phyloP scores from a whole-genome alignment of 2,888 invertebrate species.

The Peribatodes rhomboidaria region DNA sequence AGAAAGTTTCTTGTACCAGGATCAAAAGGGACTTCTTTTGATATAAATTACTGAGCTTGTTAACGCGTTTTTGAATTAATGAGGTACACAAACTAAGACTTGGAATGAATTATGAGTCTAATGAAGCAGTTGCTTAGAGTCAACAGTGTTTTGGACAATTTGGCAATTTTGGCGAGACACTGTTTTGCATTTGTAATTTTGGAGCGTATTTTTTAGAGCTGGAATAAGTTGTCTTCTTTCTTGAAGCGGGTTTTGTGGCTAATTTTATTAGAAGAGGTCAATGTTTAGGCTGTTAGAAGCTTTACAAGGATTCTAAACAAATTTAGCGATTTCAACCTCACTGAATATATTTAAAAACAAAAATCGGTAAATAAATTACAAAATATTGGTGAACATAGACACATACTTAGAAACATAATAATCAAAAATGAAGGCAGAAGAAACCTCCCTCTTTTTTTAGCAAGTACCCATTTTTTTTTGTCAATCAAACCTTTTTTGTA shows the following conservation, averaged over 20 bases:
- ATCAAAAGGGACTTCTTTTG: conserved; percentile 38
- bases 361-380: no score
- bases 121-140: conserved; percentile 29
- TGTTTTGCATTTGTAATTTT: conserved; percentile 30
- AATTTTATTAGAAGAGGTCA: not conserved
- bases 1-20: conserved; percentile 35
- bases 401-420: no score
- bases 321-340: no score
- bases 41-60: conserved; percentile 40
- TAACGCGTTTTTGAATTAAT: conserved; percentile 42
- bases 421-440: no score
- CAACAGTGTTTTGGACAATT: conserved; percentile 21
- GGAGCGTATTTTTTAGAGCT: not conserved
- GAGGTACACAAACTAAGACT: conserved; percentile 42
- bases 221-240: not conserved
- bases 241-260: not conserved
- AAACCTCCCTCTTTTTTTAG: no score
- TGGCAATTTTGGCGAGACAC: conserved; percentile 8
- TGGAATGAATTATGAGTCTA: conserved; percentile 35
- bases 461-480: no score
- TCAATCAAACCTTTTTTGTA: no score
- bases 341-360: no score
- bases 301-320: no score
- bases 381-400: no score
- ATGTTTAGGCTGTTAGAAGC: no score